Evolutionary conservation across 2,113 vertebrate species (phyloP).

Genomic region (Peromyscus maniculatus): DNA sequence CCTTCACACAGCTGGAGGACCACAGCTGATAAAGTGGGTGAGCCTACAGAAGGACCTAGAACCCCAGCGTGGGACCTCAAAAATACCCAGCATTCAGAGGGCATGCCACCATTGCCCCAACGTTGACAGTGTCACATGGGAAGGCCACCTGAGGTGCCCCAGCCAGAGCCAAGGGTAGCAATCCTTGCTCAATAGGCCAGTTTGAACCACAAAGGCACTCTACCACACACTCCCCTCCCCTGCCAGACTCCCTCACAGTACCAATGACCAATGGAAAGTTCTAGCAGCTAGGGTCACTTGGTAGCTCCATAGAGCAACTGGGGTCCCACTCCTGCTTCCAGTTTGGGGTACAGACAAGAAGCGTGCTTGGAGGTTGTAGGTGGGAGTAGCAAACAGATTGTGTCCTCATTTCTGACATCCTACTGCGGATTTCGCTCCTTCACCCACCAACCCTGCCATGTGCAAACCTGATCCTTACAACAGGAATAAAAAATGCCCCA

Average conservation of each 20-base stretch:
- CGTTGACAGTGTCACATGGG: background rate
- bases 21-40: background rate
- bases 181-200: background rate
- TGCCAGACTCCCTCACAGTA: background rate
- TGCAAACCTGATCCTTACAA: background rate
- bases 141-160: background rate
- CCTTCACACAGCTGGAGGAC: background rate
- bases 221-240: background rate
- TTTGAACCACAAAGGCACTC: background rate
- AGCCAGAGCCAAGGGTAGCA: background rate
- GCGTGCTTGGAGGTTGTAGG: background rate
- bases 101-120: background rate
- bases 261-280: background rate
- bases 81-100: background rate
- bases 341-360: fast-evolving
- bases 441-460: background rate
- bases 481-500: background rate
- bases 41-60: too few relatives aligned
- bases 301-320: background rate
- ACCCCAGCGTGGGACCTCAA: background rate
- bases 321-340: background rate
- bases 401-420: background rate
- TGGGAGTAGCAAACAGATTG: background rate
- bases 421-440: background rate
- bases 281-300: background rate